Percentiles rank a stretch among this genome's conserved stretches.
These are phyloP conservation scores for Potorous gilbertii DNA, from an alignment of 2,797 vertebrate genomes.

Conservation along the genomic window DNA sequence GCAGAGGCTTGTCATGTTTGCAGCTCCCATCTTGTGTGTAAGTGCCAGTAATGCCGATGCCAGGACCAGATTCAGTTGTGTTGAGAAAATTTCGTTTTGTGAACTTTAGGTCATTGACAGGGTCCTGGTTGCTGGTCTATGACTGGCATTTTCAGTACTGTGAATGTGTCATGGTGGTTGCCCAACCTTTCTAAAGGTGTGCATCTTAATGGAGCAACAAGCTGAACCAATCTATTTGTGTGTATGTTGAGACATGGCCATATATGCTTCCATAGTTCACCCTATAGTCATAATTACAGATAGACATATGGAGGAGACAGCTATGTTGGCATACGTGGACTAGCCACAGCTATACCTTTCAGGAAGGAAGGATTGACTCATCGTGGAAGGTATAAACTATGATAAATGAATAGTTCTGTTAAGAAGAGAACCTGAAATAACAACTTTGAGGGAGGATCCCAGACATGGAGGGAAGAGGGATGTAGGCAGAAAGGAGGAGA, in stretches of 20 bases:
- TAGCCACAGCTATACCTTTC: background rate
- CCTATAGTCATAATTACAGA: conserved; percentile 14
- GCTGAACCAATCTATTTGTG: background rate
- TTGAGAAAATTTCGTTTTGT: conserved; percentile 78
- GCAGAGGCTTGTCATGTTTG: conserved; percentile 62
- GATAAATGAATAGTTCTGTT: background rate
- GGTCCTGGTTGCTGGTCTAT: conserved; percentile 58
- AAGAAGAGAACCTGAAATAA: background rate
- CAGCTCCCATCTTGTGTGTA: conserved; percentile 66
- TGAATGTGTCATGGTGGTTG: background rate
- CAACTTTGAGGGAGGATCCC: background rate
- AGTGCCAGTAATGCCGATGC: conserved; percentile 69
- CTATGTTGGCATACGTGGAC: background rate
- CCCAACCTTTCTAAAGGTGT: conserved; percentile 30
- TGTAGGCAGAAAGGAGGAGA: background rate
- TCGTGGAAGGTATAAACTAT: background rate
- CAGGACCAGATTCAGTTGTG: conserved; percentile 75
- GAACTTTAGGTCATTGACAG: conserved; percentile 72
- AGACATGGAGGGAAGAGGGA: background rate
- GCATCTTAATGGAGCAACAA: conserved; percentile 24
- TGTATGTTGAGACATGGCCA: background rate
- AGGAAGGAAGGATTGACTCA: background rate
- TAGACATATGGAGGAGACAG: background rate
- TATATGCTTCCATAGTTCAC: background rate
- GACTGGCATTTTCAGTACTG: background rate